These are phyloP conservation scores for Erebia palarica DNA, from an alignment of 2,888 invertebrate species.

Conservation along the genomic window DNA sequence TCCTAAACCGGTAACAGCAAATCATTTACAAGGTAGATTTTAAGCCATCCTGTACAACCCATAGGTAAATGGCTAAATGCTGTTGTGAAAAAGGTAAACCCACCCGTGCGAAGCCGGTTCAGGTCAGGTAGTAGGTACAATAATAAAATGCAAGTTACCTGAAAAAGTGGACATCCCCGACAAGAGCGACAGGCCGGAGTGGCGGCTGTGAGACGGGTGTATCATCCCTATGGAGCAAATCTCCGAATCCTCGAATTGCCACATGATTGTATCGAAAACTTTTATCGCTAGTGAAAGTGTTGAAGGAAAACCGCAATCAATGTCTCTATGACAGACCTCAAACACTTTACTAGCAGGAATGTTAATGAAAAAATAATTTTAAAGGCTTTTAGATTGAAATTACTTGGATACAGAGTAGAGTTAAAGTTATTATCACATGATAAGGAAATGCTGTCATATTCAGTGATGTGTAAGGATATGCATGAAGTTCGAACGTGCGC, in stretches of 20 bases:
- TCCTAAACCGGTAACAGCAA: too few species aligned
- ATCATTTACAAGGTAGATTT: too few species aligned
- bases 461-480: slow-evolving; percentile 61
- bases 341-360: slow-evolving; percentile 10
- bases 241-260: slow-evolving; percentile 87
- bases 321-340: slow-evolving; percentile 17
- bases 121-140: neutral
- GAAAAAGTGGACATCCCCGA: slow-evolving; percentile 74
- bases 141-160: slow-evolving; percentile 53
- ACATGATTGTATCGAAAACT: slow-evolving; percentile 71
- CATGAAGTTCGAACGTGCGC: slow-evolving; percentile 55
- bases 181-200: slow-evolving; percentile 85
- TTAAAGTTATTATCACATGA: slow-evolving; percentile 52
- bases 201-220: slow-evolving; percentile 85
- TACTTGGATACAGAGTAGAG: slow-evolving; percentile 21
- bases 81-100: too few species aligned
- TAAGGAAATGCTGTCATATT: slow-evolving; percentile 62
- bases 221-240: slow-evolving; percentile 94
- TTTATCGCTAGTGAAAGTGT: slow-evolving; percentile 32
- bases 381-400: slow-evolving; percentile 10
- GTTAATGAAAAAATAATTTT: neutral
- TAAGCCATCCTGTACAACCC: too few species aligned
- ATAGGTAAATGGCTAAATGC: too few species aligned
- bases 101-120: too few species aligned
- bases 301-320: slow-evolving; percentile 24